These are phyloP conservation scores for Dryobotodes eremita DNA, from an alignment of 2,888 invertebrate genomes.

Conservation along the genomic window DNA sequence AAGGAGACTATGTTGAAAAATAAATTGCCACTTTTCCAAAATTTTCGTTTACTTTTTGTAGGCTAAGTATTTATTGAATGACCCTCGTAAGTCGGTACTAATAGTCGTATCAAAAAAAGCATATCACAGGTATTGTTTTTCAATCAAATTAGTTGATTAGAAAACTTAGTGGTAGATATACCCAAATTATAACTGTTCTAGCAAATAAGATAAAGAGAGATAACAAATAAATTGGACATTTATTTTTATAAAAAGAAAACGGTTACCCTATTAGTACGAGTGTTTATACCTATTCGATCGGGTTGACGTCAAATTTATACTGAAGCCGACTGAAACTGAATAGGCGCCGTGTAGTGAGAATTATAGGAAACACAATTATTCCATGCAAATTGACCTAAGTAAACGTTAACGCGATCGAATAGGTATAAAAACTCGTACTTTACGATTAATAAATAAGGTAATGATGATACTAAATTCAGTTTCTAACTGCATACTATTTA, in stretches of 20 bases:
- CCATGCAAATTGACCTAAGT: not conserved
- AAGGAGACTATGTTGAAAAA: too few relatives aligned
- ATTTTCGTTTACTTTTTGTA: too few relatives aligned
- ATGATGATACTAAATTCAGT: conserved; percentile 4
- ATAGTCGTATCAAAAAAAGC: not conserved
- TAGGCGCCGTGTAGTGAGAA: not conserved
- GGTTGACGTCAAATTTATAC: not conserved
- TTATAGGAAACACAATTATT: not conserved
- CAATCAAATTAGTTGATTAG: conserved; percentile 20
- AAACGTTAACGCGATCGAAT: not conserved
- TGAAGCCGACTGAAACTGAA: not conserved
- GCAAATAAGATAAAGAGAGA: conserved; percentile 8
- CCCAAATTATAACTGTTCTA: not conserved
- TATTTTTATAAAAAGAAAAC: not conserved
- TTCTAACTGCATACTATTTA: conserved; percentile 2
- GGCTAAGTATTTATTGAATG: too few relatives aligned
- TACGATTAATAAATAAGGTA: not conserved
- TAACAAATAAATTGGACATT: not conserved
- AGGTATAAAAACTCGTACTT: not conserved
- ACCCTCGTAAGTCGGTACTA: not conserved
- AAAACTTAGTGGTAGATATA: not conserved
- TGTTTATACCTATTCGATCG: not conserved
- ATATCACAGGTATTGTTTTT: conserved; percentile 5
- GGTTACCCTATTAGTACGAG: too few relatives aligned
- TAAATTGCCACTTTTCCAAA: too few relatives aligned